phyloP scores from a whole-genome alignment of 2,113 vertebrate species.

The Cebus imitator region DNA sequence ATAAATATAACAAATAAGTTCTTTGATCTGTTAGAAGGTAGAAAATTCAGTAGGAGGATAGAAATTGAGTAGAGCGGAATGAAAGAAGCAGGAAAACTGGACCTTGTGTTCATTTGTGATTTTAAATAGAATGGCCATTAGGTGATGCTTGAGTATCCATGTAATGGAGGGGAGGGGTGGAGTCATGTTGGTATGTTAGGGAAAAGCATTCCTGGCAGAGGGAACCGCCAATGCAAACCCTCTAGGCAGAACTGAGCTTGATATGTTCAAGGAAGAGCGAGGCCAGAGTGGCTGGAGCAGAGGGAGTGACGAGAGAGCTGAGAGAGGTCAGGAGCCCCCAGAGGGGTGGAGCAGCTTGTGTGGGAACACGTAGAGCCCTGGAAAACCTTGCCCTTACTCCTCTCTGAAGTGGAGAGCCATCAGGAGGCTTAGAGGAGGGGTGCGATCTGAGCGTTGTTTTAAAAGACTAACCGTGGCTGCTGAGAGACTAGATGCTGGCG shows the following conservation, averaged over 20 bases:
- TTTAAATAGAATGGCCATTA: background rate
- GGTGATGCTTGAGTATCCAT: too few relatives aligned
- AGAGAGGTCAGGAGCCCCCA: too few relatives aligned
- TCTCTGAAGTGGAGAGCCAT: accelerated
- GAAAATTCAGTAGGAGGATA: accelerated
- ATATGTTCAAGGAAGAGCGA: background rate
- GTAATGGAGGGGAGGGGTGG: background rate
- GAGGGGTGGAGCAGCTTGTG: accelerated
- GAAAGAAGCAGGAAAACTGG: background rate
- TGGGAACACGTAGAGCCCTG: background rate
- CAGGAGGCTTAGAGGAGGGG: background rate
- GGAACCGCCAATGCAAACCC: background rate
- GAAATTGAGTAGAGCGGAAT: background rate
- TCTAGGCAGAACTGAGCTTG: background rate
- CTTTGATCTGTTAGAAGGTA: background rate
- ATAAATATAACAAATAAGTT: background rate
- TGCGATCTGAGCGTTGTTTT: too few relatives aligned
- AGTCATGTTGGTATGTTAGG: accelerated
- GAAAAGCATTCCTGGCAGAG: background rate
- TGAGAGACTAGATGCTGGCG: accelerated
- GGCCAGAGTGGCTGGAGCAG: background rate
- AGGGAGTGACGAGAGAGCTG: background rate
- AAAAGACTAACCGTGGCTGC: too few relatives aligned
- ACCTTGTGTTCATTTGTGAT: background rate
- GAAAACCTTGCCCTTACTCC: background rate